A percentile compares a stretch with the other conserved stretches of the same genome.
phyloP scores from a whole-genome alignment of 2,888 invertebrate species.

The Cyclophora albipunctata region DNA sequence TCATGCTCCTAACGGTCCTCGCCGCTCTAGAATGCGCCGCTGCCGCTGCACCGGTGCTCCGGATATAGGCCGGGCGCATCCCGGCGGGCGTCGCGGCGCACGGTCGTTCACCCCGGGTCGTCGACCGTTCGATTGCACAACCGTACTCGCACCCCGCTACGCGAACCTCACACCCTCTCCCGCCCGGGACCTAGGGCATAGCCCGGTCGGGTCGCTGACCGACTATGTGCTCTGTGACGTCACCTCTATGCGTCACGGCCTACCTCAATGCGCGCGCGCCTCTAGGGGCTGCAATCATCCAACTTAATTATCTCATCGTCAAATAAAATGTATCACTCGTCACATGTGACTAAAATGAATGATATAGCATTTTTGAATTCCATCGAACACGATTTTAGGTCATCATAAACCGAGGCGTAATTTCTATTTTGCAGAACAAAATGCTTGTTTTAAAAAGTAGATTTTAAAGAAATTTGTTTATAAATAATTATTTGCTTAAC shows the following conservation, averaged over 20 bases:
- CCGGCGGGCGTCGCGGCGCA: conserved; percentile 69
- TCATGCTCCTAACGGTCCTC: conserved; percentile 69
- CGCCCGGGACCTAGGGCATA: conserved; percentile 59
- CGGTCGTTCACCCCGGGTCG: conserved; percentile 71
- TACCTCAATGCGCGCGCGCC: conserved; percentile 75
- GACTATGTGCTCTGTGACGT: conserved; percentile 62
- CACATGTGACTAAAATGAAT: too few species aligned
- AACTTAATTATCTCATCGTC: conserved; percentile 45
- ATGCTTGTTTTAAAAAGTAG: too few species aligned
- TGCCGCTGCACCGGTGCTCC: conserved; percentile 72
- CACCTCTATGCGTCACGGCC: conserved; percentile 70
- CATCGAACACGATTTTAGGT: too few species aligned
- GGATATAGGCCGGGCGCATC: conserved; percentile 76
- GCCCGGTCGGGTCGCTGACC: conserved; percentile 58
- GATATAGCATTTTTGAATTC: too few species aligned
- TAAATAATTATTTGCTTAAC: too few species aligned
- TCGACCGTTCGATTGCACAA: conserved; percentile 73
- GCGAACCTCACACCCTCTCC: conserved; percentile 33
- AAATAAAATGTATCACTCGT: too few species aligned
- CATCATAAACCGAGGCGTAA: too few species aligned
- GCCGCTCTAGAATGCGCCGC: conserved; percentile 74
- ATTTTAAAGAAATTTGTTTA: too few species aligned
- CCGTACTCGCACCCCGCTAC: conserved; percentile 35
- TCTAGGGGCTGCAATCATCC: conserved; percentile 65
- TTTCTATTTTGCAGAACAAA: too few species aligned